Evolutionary conservation across 2,888 invertebrate genomes (phyloP).

Genomic region (Brachypalpus laphriformis): DNA sequence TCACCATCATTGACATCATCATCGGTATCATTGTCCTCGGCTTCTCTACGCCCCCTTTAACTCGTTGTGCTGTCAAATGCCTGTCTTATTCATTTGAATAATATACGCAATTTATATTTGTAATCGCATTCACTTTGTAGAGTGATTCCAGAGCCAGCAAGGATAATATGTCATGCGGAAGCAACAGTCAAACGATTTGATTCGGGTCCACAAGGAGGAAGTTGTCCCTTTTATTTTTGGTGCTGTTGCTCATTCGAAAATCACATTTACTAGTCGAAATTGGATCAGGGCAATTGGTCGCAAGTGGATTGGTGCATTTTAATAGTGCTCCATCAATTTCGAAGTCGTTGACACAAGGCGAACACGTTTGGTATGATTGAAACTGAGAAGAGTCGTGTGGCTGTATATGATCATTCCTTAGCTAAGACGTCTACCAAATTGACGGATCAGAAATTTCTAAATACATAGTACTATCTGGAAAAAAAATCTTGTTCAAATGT

Average conservation of each 20-base stretch:
- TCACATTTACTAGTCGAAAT: conserved; percentile 52
- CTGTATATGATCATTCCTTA: background rate
- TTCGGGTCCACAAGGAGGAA: conserved; percentile 56
- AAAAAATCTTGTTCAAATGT: too few species aligned
- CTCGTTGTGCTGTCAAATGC: conserved; percentile 48
- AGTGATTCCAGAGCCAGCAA: background rate
- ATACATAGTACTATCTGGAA: too few species aligned
- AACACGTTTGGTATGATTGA: conserved; percentile 16
- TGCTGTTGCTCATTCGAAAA: conserved; percentile 54
- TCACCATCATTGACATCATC: conserved; percentile 70
- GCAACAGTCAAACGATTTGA: conserved; percentile 68
- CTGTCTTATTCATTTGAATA: conserved; percentile 70
- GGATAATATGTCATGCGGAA: conserved; percentile 61
- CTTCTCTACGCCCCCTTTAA: background rate
- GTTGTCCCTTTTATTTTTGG: conserved; percentile 17
- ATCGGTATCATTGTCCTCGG: conserved; percentile 52
- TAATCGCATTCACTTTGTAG: conserved; percentile 66
- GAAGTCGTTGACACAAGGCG: background rate
- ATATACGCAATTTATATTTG: conserved; percentile 72
- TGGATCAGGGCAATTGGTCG: conserved; percentile 61
- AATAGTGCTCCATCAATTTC: conserved; percentile 47
- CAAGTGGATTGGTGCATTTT: conserved; percentile 49
- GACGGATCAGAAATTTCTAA: too few species aligned
- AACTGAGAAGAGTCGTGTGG: background rate
- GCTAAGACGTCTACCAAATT: too few species aligned